Evolutionary conservation across 2,113 vertebrate species (phyloP).

Genomic region (Anarhynchus alexandrinus): DNA sequence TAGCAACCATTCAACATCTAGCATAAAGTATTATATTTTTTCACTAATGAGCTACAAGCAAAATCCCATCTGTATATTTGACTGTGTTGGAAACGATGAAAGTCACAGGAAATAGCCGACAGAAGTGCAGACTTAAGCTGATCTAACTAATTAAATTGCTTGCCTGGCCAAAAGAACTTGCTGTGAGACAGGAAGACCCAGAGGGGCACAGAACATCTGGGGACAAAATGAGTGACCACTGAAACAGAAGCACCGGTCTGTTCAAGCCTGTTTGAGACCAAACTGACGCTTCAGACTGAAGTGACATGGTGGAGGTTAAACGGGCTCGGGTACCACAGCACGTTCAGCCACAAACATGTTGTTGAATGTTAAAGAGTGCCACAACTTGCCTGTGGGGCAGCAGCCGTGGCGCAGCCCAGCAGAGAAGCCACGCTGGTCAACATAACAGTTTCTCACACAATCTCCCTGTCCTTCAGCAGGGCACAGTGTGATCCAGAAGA

Average conservation of each 20-base stretch:
- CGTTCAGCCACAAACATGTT: rapidly evolving
- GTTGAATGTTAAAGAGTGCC: background rate
- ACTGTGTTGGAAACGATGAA: background rate
- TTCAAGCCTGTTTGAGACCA: background rate
- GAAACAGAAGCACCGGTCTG: background rate
- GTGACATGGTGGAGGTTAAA: rapidly evolving
- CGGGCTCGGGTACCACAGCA: background rate
- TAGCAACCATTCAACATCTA: background rate
- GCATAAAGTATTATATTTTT: background rate
- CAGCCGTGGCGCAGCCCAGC: rapidly evolving
- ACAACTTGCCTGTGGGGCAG: background rate
- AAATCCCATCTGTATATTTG: background rate
- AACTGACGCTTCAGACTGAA: background rate
- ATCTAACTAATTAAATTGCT: background rate
- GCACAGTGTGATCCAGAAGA: background rate
- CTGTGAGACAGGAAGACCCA: background rate
- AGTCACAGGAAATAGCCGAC: background rate
- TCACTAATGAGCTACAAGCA: background rate
- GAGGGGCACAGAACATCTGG: background rate
- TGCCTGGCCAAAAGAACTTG: background rate
- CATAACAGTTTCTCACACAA: rapidly evolving
- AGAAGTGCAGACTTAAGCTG: background rate
- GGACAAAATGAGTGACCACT: background rate
- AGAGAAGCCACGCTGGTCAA: background rate
- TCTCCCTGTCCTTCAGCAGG: background rate